Base-by-base conservation (phyloP, 2,888 invertebrate species). In the Sinodicranocentrus sp. region DNA sequence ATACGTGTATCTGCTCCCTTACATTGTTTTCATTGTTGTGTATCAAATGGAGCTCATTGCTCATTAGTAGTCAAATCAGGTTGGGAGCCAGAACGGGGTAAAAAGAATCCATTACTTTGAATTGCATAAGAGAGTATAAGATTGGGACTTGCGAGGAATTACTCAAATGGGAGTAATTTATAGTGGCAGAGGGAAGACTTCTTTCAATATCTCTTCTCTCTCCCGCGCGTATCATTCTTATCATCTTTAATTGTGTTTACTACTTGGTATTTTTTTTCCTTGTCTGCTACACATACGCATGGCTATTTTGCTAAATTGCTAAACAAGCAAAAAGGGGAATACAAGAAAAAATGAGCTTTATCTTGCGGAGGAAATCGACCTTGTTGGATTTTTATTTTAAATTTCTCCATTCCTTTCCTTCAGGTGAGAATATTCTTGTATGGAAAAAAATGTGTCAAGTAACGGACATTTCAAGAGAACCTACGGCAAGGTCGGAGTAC, bases 31-130 rank as follows among this genome's bases (percentile, higher is more conserved):
- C 59, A 23, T 59, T 59, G 59, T 59, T 59, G 59, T 25, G 10
- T 33, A 33, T 33, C 10, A 33, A n/a, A n/a, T 28, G 61, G 19
- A 17, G 6, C n/a, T 28, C 17, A 33, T 61, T 23, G 19, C 82
- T 82, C 82, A 82, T 82, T 82, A 82, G 76, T 76, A 82, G 75
- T 75, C 82, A 61, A 71, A 82, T 75, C 82, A 76, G 70, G 76
- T 61, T 25, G 73, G 61, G 70, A 44, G 67, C 39, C 48, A 63
- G 6, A 61, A 57, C 63, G 21, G 63, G 77, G 54, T 28, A 78
- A 59, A 70, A 70, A 78, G 70, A 77, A 65, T n/a, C 39, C 44
- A 67, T 59, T 77, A 33, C 23, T 28, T 28, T n/a, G 15, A 28
- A 59, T 39, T 33, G 28, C 63, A 13, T 33, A n/a, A 28, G 2